Evolutionary conservation across 2,113 vertebrate genomes (phyloP).

Genomic region (Cariama cristata): DNA sequence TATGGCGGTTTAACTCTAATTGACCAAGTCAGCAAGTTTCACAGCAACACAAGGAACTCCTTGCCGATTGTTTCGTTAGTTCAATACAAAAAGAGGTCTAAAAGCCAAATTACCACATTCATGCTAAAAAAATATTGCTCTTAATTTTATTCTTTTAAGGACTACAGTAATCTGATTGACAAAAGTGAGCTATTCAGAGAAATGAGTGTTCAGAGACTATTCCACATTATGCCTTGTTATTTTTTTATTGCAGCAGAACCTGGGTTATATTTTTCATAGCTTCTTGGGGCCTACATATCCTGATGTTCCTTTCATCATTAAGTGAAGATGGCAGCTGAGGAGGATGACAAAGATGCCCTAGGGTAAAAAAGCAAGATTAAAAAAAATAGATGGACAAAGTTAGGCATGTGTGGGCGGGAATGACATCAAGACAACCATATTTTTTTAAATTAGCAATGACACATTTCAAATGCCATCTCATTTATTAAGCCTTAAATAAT

Average conservation of each 20-base stretch:
- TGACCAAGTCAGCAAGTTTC: not conserved
- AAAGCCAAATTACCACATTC: not conserved
- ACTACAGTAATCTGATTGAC: not conserved
- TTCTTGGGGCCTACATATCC: not conserved
- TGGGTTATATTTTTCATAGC: not conserved
- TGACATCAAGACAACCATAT: not conserved
- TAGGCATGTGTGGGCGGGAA: not conserved
- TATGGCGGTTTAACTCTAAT: not conserved
- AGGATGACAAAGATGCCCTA: not conserved
- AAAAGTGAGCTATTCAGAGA: not conserved
- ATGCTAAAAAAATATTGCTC: not conserved
- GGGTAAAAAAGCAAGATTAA: not conserved
- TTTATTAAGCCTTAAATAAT: not conserved
- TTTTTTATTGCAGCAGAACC: not conserved
- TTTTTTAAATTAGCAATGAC: not conserved
- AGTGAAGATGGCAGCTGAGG: not conserved
- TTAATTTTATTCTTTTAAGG: not conserved
- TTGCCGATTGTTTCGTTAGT: not conserved
- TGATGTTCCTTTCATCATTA: not conserved
- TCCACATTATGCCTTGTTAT: not conserved
- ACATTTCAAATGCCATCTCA: not conserved
- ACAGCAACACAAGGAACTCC: not conserved
- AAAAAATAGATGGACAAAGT: not conserved
- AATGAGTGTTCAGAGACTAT: not conserved
- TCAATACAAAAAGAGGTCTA: not conserved